These are phyloP conservation scores for Capromys pilorides DNA, from an alignment of 2,797 vertebrate genomes.

Conservation along the genomic window DNA sequence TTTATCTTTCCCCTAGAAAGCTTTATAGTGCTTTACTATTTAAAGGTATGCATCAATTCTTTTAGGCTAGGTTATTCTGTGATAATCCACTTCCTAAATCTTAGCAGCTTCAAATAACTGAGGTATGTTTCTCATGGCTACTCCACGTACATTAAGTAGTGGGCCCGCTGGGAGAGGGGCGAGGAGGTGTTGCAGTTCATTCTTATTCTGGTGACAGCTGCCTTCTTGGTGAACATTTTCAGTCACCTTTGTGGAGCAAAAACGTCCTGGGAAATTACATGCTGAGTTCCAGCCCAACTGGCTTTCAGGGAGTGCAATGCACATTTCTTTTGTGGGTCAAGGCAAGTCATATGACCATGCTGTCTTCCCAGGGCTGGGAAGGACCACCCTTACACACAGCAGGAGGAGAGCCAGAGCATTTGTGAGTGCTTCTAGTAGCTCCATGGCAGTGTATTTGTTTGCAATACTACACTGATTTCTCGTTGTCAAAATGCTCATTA, in stretches of 20 bases:
- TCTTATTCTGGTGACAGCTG: neutral
- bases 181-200: neutral
- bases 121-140: slow-evolving; percentile 33
- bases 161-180: neutral
- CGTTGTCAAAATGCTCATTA: slow-evolving; percentile 30
- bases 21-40: neutral
- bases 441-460: neutral
- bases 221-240: neutral
- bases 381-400: neutral
- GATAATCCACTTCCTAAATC: neutral
- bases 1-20: slow-evolving; percentile 8
- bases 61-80: neutral
- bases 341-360: slow-evolving; percentile 13
- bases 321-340: neutral
- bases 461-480: neutral
- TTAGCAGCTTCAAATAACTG: slow-evolving; percentile 18
- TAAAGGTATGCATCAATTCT: neutral
- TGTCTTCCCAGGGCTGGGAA: neutral
- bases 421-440: neutral
- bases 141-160: neutral
- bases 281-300: neutral
- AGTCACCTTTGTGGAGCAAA: neutral
- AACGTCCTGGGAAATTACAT: neutral
- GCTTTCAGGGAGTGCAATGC: neutral
- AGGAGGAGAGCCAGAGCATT: neutral